A percentile compares a stretch with the other conserved stretches of the same genome.
These are phyloP conservation scores for Smittia sp. DNA, from an alignment of 2,888 invertebrate genomes.

Conservation along the genomic window DNA sequence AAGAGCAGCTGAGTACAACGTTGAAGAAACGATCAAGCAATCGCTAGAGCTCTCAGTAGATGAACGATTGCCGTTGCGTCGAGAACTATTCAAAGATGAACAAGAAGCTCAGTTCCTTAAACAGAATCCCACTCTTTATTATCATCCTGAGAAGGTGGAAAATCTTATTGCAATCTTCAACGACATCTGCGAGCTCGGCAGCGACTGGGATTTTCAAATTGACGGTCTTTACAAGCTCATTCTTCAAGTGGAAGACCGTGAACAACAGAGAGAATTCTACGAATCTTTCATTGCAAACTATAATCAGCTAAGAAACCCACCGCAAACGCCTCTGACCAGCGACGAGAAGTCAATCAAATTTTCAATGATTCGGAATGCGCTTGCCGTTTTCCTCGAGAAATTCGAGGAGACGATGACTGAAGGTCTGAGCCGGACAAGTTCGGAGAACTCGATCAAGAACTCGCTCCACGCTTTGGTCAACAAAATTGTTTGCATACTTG, in stretches of 20 bases:
- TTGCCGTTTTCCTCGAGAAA: neutral
- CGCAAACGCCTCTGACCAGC: neutral
- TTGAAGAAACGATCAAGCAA: neutral
- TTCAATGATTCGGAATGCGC: constrained; percentile 1
- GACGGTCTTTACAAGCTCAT: neutral
- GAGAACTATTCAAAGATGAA: neutral
- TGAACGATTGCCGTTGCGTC: neutral
- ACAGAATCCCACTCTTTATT: neutral
- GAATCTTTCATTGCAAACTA: neutral
- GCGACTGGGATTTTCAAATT: constrained; percentile 19
- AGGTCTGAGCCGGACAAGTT: neutral
- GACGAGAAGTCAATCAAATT: neutral
- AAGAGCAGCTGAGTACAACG: neutral
- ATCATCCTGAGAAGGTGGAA: neutral
- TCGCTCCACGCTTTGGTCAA: neutral
- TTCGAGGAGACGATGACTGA: neutral
- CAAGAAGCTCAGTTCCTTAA: neutral
- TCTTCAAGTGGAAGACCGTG: neutral
- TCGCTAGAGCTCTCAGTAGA: neutral
- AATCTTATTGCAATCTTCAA: neutral
- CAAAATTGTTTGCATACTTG: constrained; percentile 22
- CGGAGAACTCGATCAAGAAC: neutral
- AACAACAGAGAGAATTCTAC: neutral
- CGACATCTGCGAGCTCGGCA: neutral
- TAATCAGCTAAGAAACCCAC: neutral